Conservation (phyloP, 2,888 invertebrate genomes). For the Nomada lathburiana region DNA sequence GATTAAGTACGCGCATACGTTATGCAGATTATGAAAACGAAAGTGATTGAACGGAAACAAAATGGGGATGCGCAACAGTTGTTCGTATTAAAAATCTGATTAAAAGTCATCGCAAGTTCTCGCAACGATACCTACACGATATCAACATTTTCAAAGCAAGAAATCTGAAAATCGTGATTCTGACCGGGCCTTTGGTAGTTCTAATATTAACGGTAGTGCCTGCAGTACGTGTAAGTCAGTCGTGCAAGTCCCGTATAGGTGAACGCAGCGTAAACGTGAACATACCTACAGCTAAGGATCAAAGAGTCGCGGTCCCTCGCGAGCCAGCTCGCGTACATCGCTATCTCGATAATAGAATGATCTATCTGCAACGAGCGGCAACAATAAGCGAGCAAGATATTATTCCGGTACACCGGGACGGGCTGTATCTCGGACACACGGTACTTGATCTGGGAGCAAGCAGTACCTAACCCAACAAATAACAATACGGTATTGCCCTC, state of each 20-base stretch:
- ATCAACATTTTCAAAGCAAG: too few species aligned
- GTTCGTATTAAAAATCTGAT: too few species aligned
- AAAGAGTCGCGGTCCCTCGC: constrained; percentile 15
- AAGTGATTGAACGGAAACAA: too few species aligned
- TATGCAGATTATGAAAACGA: too few species aligned
- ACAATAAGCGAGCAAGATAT: constrained; percentile 77
- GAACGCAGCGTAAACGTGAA: background rate
- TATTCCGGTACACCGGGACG: constrained; percentile 67
- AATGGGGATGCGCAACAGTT: too few species aligned
- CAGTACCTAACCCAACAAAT: constrained; percentile 78
- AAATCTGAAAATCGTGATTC: too few species aligned
- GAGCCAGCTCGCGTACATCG: constrained; percentile 48
- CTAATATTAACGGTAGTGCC: too few species aligned
- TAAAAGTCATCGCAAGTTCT: too few species aligned
- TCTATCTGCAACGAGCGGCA: constrained; percentile 75
- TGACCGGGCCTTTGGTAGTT: too few species aligned
- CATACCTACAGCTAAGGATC: background rate
- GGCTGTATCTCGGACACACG: constrained; percentile 71
- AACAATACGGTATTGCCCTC: constrained; percentile 80
- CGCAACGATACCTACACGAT: too few species aligned
- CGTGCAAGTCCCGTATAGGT: background rate
- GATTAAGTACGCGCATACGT: too few species aligned
- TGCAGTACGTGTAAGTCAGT: background rate
- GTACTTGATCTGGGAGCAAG: constrained; percentile 76
- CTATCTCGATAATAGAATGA: constrained; percentile 79